phyloP scores from a whole-genome alignment of 30 jellyfish, hydroid and myxozoan species.

The Aurelia aurita complex sp. Pacific region DNA sequence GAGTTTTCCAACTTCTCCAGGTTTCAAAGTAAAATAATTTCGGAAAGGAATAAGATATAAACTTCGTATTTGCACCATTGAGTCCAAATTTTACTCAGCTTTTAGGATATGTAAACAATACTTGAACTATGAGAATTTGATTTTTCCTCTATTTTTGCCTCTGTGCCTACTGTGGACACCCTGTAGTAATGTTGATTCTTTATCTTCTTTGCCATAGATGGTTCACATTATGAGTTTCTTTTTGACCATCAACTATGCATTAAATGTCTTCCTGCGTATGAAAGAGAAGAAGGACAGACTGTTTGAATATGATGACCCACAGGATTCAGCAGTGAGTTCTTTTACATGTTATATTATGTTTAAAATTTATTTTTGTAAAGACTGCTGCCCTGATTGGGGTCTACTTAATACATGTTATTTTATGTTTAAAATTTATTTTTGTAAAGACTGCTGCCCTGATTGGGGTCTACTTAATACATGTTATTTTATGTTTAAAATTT shows the following conservation, averaged over 20 bases:
- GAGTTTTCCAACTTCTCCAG: no score
- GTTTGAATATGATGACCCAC: conserved; percentile 22
- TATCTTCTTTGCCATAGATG: conserved; percentile 54
- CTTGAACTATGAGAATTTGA: no score
- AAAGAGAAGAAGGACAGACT: conserved; percentile 77
- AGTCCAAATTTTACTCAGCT: no score
- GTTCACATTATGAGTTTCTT: conserved; percentile 87
- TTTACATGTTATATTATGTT: not conserved
- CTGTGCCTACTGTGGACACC: no score
- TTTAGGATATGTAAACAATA: no score
- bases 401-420: not conserved
- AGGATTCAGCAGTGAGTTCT: conserved; percentile 12
- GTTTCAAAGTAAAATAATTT: no score
- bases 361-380: not conserved
- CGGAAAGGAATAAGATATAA: no score
- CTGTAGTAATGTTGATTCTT: not conserved
- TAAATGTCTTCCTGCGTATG: conserved; percentile 80
- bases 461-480: no score
- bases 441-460: no score
- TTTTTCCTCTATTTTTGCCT: no score
- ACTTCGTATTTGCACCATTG: no score
- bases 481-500: not conserved
- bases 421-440: not conserved
- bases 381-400: no score
- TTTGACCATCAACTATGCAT: conserved; percentile 84